These are phyloP conservation scores for Agonopterix heracliana DNA, from an alignment of 2,888 invertebrate genomes.

Conservation along the genomic window DNA sequence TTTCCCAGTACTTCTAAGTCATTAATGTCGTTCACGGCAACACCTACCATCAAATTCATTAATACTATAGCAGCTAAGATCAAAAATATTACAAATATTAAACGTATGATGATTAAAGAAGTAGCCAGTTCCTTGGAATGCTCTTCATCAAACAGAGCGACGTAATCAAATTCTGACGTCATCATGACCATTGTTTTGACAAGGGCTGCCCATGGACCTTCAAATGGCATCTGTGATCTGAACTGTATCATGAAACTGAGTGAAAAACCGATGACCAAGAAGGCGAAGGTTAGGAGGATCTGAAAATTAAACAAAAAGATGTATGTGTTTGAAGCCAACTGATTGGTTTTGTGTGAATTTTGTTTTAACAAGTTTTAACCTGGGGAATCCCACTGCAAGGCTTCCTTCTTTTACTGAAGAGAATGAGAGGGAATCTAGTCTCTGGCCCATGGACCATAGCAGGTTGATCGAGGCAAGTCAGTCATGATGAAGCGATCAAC, in stretches of 20 bases:
- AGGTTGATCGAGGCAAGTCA: too few species aligned
- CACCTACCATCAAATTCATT: slow-evolving; percentile 77
- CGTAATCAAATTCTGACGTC: slow-evolving; percentile 77
- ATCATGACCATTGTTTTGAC: slow-evolving; percentile 78
- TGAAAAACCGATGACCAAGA: slow-evolving; percentile 73
- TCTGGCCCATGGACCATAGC: too few species aligned
- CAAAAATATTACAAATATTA: slow-evolving; percentile 71
- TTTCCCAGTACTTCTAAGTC: slow-evolving; percentile 74
- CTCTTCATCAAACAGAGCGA: slow-evolving; percentile 61
- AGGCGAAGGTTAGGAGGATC: slow-evolving; percentile 66
- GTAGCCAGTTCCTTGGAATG: slow-evolving; percentile 51
- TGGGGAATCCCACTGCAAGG: too few species aligned
- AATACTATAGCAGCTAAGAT: slow-evolving; percentile 74
- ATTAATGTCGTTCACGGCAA: slow-evolving; percentile 77
- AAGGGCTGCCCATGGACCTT: slow-evolving; percentile 68
- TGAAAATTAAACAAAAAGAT: slow-evolving; percentile 33
- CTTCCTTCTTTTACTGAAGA: too few species aligned
- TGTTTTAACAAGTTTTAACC: too few species aligned
- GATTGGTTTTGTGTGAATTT: too few species aligned
- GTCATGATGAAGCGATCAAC: too few species aligned
- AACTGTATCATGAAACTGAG: slow-evolving; percentile 76
- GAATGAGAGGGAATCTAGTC: too few species aligned
- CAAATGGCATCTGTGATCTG: slow-evolving; percentile 64
- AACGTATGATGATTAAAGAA: slow-evolving; percentile 57
- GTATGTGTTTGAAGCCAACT: not conserved